Evolutionary conservation across 2,888 invertebrate genomes (phyloP).

Genomic region (Cephus pulcher): DNA sequence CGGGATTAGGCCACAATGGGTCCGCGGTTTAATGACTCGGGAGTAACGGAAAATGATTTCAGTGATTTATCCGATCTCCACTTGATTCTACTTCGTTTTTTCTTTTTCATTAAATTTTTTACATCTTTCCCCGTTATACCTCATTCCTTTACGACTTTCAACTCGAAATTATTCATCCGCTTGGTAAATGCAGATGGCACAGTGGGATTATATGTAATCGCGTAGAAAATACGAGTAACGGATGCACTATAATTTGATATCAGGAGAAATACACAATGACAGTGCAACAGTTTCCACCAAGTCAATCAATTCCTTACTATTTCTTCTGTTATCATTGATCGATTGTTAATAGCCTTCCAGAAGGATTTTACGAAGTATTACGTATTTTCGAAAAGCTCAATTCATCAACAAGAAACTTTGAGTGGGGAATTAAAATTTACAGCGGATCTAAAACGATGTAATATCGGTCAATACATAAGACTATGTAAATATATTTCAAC

Average conservation of each 20-base stretch:
- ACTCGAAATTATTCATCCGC: background rate
- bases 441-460: background rate
- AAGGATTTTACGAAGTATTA: background rate
- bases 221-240: background rate
- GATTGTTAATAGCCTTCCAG: background rate
- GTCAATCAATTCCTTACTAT: background rate
- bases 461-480: background rate
- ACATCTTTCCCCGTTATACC: background rate
- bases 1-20: slow-evolving; percentile 4
- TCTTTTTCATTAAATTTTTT: background rate
- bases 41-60: background rate
- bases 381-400: background rate
- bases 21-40: slow-evolving; percentile 2
- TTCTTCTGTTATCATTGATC: background rate
- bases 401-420: background rate
- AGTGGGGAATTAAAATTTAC: background rate
- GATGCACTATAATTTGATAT: background rate
- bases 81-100: background rate
- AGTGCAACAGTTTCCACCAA: background rate
- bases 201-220: background rate
- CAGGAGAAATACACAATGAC: background rate
- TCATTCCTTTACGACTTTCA: background rate
- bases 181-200: background rate
- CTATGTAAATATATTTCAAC: background rate
- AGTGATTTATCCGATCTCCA: background rate